These are phyloP conservation scores for Crocuta crocuta DNA, from an alignment of 2,113 vertebrate genomes.

Conservation along the genomic window DNA sequence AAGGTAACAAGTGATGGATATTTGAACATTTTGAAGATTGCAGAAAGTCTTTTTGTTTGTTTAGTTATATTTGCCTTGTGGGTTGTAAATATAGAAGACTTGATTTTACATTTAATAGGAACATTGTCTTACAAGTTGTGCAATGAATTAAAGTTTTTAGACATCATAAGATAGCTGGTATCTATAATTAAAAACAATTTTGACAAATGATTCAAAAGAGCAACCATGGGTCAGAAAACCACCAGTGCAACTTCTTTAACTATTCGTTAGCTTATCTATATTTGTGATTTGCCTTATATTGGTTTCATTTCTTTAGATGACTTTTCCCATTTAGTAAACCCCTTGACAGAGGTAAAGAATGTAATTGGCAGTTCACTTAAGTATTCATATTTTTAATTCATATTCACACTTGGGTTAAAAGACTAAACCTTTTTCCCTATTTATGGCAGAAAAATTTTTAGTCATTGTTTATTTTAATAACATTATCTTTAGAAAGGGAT, in stretches of 20 bases:
- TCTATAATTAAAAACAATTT: not conserved
- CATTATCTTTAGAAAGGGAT: not conserved
- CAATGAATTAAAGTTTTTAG: not conserved
- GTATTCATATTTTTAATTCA: not conserved
- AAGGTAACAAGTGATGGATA: not conserved
- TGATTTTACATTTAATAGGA: not conserved
- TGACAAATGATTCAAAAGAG: not conserved
- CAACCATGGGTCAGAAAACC: not conserved
- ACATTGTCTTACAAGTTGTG: not conserved
- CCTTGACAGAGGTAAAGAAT: not conserved
- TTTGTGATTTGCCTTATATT: not conserved
- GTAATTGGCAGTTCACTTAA: not conserved
- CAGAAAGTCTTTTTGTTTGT: not conserved
- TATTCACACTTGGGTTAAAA: not conserved
- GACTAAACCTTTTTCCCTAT: not conserved
- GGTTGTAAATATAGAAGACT: not conserved
- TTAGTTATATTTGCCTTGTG: not conserved
- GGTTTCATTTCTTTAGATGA: not conserved
- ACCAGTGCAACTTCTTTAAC: not conserved
- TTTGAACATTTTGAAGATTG: not conserved
- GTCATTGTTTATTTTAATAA: not conserved
- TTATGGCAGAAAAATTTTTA: not conserved
- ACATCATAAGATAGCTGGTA: not conserved
- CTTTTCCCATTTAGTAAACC: not conserved
- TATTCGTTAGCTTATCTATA: not conserved